Evolutionary conservation across 2,797 vertebrate genomes (phyloP), one percentile per base, ranked within the genome.

Genomic region (Eupleurogrammus muticus): DNA sequence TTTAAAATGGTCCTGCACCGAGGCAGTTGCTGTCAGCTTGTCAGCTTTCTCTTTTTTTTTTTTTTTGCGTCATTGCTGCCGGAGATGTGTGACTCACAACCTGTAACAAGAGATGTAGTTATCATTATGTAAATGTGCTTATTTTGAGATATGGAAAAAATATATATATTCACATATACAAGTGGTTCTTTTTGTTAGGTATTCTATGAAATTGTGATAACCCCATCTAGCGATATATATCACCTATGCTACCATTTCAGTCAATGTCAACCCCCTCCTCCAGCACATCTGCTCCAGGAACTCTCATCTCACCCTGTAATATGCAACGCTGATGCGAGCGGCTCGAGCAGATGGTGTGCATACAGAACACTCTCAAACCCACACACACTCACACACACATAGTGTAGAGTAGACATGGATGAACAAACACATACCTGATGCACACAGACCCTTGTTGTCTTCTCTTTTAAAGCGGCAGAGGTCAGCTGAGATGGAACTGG

Each of bases 281-380:
- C 38, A 23, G 72, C 79, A 86, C 88, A 88, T 86, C 87, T 90
- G 88, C 75, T 86, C 44, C 66, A 60, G 69, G 73, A 68, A 50
- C 70, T 74, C 79, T 64, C 63, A 48, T 83, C 77, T 80, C 83
- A 53, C 55, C 68, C 80, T 61, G 67, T 55, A 83, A 50, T 70
- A 77, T 82, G 66, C 78, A 79, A 71, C 14, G 73, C 63, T 71
- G 75, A 84, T 68, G 73, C 66, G 64, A 66, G 66, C 11, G 32
- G 53, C 71, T 24, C 5, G 47, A 88, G 73, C 89, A 90, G 89
- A 90, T 89, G 86, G 83, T 1, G 38, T 24, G 46, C 20, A 50
- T 24, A 67, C 28, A 28, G 28, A 28, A 28, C 61, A 63, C 68
- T 44, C 54, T 54, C 66, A 64, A 12, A 66, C 16, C 6, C 57